phyloP scores from a whole-genome alignment of 2,113 vertebrate species.

The Spermophilus dauricus region DNA sequence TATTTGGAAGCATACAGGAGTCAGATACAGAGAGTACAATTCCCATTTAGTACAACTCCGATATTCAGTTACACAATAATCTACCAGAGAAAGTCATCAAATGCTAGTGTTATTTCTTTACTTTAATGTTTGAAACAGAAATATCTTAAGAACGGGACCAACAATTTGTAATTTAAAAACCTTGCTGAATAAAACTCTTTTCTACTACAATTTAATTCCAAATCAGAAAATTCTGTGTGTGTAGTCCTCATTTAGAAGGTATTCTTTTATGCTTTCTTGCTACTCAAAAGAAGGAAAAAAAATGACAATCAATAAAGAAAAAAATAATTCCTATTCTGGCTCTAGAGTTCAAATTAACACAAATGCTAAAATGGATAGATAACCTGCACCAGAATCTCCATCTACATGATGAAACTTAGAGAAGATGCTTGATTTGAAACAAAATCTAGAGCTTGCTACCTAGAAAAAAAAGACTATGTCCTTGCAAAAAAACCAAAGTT shows the following conservation, averaged over 20 bases:
- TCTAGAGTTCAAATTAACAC: constrained; percentile 7
- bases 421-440: constrained; percentile 37
- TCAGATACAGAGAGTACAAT: not conserved
- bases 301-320: constrained; percentile 18
- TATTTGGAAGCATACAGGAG: not conserved
- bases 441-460: constrained; percentile 25
- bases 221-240: not conserved
- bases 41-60: not conserved
- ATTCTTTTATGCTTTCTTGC: not conserved
- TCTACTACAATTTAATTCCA: constrained; percentile 29
- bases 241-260: not conserved
- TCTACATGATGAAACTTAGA: not conserved
- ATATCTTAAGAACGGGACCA: not conserved
- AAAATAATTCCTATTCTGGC: constrained; percentile 14
- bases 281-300: constrained; percentile 43
- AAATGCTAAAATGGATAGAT: not conserved
- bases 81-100: not conserved
- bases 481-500: not conserved
- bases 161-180: not conserved
- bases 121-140: constrained; percentile 19
- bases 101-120: not conserved
- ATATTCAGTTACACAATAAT: not conserved
- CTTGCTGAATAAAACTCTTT: not conserved
- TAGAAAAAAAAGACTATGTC: not conserved
- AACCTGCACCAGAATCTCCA: not conserved